Evolutionary conservation across 1,140 invertebrate genomes (phyloP), one percentile per base, ranked within the genome.

Genomic region (Leptinotarsa undecemlineata): DNA sequence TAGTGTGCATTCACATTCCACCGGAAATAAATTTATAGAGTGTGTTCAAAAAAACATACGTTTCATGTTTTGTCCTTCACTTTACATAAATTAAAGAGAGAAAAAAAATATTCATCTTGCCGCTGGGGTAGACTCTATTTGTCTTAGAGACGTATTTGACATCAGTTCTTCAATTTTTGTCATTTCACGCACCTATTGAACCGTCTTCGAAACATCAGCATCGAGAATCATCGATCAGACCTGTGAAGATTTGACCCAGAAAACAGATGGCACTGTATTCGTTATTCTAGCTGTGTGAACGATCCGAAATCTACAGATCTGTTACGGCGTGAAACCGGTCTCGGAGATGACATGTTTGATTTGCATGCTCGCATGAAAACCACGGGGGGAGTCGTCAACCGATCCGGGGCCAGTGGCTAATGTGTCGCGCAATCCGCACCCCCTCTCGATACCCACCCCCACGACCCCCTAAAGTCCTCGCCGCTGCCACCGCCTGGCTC

Each of bases 301-400:
- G 48, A 21, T 33, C 15, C n/a, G n/a, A 47, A 68, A 69, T 69
- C 68, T 21, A n/a, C 68, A 73, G 62, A 48, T 73, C 42, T 63
- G 62, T 42, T 33, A n/a, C 47, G 60, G 73, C 71, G 75, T 68
- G 57, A 76, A 76, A 23, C 67, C 14, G 68, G 72, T 74, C 62
- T 21, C 63, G 75, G 74, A 78, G 77, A 78, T 78, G 77, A 76
- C 77, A 78, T 69, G 77, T 78, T 78, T 78, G 77, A 78, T 78
- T 78, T 78, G 77, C 77, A 78, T 76, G 74, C 67, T 72, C 71
- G 72, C 67, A 76, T 76, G 72, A 78, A 78, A 78, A 47, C 60
- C 26, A 21, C 62, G 23, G 62, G 62, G 62, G 20, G 62, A 64
- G 19, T 20, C 19, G 62, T 64, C 62, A 64, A 64, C 62, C 62